Conservation (phyloP, 2,797 vertebrate genomes). For the Rhabdophis nuchalis region DNA sequence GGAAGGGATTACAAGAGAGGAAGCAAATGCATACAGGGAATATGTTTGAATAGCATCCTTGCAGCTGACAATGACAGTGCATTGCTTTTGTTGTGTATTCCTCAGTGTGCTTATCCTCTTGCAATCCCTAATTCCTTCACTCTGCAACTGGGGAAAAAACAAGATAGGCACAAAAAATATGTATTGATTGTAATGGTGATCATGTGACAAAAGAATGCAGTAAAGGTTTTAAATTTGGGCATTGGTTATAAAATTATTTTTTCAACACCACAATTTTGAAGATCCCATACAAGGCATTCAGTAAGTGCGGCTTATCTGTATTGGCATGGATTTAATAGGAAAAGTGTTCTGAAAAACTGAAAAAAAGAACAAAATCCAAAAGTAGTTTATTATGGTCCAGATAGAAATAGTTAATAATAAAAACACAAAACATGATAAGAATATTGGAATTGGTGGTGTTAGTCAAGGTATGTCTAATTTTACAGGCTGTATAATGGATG, state of each 20-base stretch:
- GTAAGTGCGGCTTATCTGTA: background rate
- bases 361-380: background rate
- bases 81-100: background rate
- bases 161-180: background rate
- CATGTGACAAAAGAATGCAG: background rate
- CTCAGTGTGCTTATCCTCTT: background rate
- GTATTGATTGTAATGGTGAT: background rate
- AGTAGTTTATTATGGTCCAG: background rate
- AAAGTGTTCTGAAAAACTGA: background rate
- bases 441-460: background rate
- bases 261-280: background rate
- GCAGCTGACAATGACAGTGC: background rate
- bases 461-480: background rate
- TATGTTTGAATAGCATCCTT: background rate
- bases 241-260: background rate
- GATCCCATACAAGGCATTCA: background rate
- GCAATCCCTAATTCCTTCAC: background rate
- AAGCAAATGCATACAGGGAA: background rate
- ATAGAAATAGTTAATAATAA: background rate
- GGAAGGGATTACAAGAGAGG: background rate
- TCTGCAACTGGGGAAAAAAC: background rate
- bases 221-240: background rate
- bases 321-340: background rate
- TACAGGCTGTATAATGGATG: background rate
- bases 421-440: background rate